Evolutionary conservation across 2,888 invertebrate genomes (phyloP).

Genomic region (Margaritifera margaritifera): DNA sequence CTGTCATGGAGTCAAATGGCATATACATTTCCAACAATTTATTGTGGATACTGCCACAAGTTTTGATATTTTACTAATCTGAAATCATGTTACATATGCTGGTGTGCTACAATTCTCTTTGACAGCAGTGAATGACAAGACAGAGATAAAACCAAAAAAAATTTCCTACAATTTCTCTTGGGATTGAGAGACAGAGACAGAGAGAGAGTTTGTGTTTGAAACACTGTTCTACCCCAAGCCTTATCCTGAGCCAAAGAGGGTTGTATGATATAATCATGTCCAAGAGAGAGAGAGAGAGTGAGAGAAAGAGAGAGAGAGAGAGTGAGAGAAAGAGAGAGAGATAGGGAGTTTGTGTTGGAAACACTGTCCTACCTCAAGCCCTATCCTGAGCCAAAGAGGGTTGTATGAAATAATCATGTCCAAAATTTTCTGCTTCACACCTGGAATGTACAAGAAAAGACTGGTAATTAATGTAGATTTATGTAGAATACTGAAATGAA

Average conservation of each 20-base stretch:
- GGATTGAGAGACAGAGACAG: neutral
- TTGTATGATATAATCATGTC: conserved; percentile 88
- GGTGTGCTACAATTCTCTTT: too few relatives aligned
- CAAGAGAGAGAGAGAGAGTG: conserved; percentile 68
- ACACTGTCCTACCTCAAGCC: conserved; percentile 79
- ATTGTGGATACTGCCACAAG: too few relatives aligned
- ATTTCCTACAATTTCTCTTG: too few relatives aligned
- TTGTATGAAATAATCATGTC: conserved; percentile 88
- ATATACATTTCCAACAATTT: too few relatives aligned
- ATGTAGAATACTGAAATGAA: too few relatives aligned
- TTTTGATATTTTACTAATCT: too few relatives aligned
- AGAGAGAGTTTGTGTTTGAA: neutral
- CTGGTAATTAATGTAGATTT: too few relatives aligned
- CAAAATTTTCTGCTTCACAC: conserved; percentile 80
- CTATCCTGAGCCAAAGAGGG: conserved; percentile 91
- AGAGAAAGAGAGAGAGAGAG: too few relatives aligned
- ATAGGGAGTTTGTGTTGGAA: neutral
- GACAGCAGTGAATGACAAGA: too few relatives aligned
- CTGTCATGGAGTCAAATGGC: too few relatives aligned
- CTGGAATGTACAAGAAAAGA: conserved; percentile 38
- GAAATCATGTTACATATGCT: too few relatives aligned
- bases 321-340: neutral
- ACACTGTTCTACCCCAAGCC: conserved; percentile 79
- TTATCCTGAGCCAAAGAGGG: conserved; percentile 91
- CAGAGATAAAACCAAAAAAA: too few relatives aligned